Base-by-base conservation (phyloP, 2,113 vertebrate genomes). In the Sylvilagus bachmani region DNA sequence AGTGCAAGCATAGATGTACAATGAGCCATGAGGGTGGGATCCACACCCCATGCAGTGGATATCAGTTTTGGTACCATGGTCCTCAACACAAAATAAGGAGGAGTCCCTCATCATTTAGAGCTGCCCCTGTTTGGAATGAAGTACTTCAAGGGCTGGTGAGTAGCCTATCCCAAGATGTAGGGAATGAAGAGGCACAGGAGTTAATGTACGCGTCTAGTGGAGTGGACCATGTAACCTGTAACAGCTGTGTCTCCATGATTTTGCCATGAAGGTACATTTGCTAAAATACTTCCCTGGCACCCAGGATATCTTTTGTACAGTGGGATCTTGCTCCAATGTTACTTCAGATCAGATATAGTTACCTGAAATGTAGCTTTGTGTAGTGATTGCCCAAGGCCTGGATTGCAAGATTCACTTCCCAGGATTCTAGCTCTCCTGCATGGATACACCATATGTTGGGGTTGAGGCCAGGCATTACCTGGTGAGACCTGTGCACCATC, bases 31-130 rank as follows among this genome's bases (percentile, higher is more conserved):
- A 86, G 80, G 36, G 19, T 4, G 33, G 21, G 53, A 67, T 88
- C 55, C 21, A 95, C 89, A 69, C 62, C 24, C 0, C 69, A 66
- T 62, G 11, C 8, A 4, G 44, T 36, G 13, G 64, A n/a, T 51
- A n/a, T 58, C 70, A 36, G 9, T 95, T 93, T 90, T 25, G 29
- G 38, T 74, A 38, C 93, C 44, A 22, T 27, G 70, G 80, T n/a
- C 86, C 5, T 71, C 75, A 53, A 49, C 16, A 79, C 33, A 74
- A 64, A 31, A 19, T 53, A 69, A 69, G 29, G 67, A 55, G n/a
- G 66, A 53, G 21, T 79, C 66, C 66, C 9, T 93, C 38, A 14
- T 2, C 3, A 2, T 73, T 88, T 64, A 80, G 79, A 49, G n/a
- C 66, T 31, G 3, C 51, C 49, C 51, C 33, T 66, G 1, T 88